Percentiles rank a stretch among this genome's conserved stretches.
These are phyloP conservation scores for Drosophila ustulata DNA, from an alignment of 2,888 invertebrate genomes.

Conservation along the genomic window DNA sequence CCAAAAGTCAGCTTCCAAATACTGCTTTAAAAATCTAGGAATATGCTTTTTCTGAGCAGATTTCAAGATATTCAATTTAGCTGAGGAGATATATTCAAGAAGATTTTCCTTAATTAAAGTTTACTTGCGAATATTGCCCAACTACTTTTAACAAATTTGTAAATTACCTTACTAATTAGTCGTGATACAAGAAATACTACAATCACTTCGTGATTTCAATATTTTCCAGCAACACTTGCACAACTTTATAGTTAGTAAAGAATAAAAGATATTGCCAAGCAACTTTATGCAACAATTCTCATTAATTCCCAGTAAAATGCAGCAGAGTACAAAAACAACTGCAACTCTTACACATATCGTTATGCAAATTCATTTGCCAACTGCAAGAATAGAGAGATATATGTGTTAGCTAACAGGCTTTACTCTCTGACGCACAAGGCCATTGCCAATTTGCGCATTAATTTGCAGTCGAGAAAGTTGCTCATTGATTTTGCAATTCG, in stretches of 20 bases:
- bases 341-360: neutral
- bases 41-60: no score
- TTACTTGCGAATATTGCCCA: no score
- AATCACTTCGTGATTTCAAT: neutral
- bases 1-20: no score
- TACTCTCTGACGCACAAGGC: neutral
- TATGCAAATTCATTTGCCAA: neutral
- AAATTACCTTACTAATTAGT: neutral
- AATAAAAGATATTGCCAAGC: no score
- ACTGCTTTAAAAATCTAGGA: no score
- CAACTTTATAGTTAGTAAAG: no score
- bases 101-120: no score
- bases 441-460: neutral
- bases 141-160: neutral
- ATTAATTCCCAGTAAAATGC: no score
- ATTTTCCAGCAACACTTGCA: no score
- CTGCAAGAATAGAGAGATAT: neutral
- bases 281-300: no score
- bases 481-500: slow-evolving; percentile 33
- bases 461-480: neutral
- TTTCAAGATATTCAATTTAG: no score
- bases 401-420: neutral
- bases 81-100: no score
- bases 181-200: neutral
- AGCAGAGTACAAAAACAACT: neutral